A percentile compares a stretch with the other conserved stretches of the same genome.
Evolutionary conservation across 2,797 vertebrate species (phyloP).

Genomic region (Brotula barbata): DNA sequence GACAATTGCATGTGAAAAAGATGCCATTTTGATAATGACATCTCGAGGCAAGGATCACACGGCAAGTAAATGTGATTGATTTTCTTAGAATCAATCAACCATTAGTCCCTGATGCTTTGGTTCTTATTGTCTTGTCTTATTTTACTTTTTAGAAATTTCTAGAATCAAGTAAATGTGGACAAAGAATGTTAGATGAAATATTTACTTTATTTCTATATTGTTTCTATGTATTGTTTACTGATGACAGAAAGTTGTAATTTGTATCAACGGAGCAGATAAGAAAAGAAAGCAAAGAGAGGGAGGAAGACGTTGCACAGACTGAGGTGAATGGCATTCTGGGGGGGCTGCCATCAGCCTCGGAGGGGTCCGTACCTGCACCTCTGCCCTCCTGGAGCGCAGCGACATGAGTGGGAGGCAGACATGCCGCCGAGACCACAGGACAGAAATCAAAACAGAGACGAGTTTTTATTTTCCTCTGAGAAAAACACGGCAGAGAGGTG

Average conservation of each 20-base stretch:
- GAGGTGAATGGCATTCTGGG: constrained; percentile 12
- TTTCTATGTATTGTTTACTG: no score
- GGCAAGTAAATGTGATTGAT: no score
- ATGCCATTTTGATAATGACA: no score
- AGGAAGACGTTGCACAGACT: not conserved
- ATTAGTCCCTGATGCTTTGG: no score
- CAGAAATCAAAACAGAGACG: constrained; percentile 40
- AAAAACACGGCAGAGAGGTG: constrained; percentile 33
- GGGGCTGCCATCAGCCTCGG: constrained; percentile 22
- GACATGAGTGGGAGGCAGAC: constrained; percentile 36
- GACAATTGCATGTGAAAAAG: no score
- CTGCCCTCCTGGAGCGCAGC: constrained; percentile 44
- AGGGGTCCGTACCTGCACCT: constrained; percentile 44
- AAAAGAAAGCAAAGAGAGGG: not conserved
- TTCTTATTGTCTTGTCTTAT: no score
- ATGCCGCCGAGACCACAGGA: constrained; percentile 21
- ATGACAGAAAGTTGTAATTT: constrained; percentile 27
- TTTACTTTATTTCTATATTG: no score
- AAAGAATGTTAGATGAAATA: no score
- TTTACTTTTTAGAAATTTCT: no score
- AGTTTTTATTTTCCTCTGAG: constrained; percentile 33
- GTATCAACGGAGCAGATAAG: not conserved
- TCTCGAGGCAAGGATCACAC: no score
- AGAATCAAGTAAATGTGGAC: no score
- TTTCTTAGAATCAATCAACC: no score